Evolutionary conservation across 1,140 invertebrate genomes (phyloP), one percentile per base, ranked within the genome.

Genomic region (Anastrepha ludens): DNA sequence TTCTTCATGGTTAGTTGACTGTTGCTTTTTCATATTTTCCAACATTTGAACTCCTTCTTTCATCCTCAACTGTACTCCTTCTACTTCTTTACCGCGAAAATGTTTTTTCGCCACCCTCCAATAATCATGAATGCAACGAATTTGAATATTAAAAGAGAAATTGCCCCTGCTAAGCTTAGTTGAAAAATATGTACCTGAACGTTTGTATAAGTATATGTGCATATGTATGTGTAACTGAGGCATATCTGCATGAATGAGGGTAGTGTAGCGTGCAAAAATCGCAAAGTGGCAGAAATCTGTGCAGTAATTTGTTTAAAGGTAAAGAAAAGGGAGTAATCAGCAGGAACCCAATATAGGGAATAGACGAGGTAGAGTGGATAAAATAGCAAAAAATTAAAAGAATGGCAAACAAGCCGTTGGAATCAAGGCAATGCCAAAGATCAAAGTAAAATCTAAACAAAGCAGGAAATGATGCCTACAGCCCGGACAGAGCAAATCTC

Each of bases 111-210:
- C 11, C 39, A 67, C 64, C n/a, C 29, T 29, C 29, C 29, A 29
- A 29, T 29, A 29, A 29, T 29, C 29, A 1, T 41, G 29, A 67
- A 29, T 67, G 64, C 13, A 67, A 67, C 64, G 39, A 67, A 67
- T 67, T 67, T 67, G 29, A 67, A 67, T 39, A 67, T 67, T 20
- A 67, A 67, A 67, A 67, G 20, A 13, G 65, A 67, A 67, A 67
- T 7, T 67, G 65, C 65, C 29, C 29, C 65, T 13, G 39, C 65
- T 29, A 41, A 29, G 55, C 55, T 58, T 64, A 6, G 20, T 29
- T 29, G 29, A 29, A 29, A 29, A 29, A 29, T 29, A 29, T 29
- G 29, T 29, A 29, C 29, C 29, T 29, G 29, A 0, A 29, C 29
- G 29, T 29, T 29, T 29, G 29, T 29, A 29, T 29, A 29, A 29